Conservation (phyloP, 2,888 invertebrate species). For the Tineola bisselliella region DNA sequence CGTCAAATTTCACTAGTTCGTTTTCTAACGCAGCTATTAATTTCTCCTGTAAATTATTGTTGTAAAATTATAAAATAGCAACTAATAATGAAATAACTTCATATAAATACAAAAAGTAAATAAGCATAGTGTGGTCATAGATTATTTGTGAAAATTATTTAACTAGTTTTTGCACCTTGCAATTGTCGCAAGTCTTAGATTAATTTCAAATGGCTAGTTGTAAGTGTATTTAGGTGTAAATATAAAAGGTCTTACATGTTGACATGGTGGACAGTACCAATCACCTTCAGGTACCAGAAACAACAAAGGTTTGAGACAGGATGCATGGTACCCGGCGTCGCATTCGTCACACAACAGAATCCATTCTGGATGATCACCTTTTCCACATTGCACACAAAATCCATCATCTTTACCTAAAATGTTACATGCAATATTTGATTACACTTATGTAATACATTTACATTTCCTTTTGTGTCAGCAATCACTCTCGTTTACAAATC, state of each 20-base stretch:
- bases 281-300: slow-evolving; percentile 96
- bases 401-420: slow-evolving; percentile 68
- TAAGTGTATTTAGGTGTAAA: background rate
- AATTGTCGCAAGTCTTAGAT: too few species aligned
- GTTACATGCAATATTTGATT: background rate
- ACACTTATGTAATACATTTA: too few species aligned
- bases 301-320: slow-evolving; percentile 91
- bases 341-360: slow-evolving; percentile 95
- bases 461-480: too few species aligned
- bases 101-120: too few species aligned
- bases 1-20: slow-evolving; percentile 80
- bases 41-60: slow-evolving; percentile 47
- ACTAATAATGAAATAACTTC: background rate
- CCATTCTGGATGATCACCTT: slow-evolving; percentile 96
- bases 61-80: background rate
- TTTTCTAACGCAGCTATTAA: slow-evolving; percentile 78
- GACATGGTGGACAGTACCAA: slow-evolving; percentile 98
- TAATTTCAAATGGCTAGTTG: too few species aligned
- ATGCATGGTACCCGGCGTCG: slow-evolving; percentile 97
- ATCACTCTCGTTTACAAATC: too few species aligned
- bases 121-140: too few species aligned
- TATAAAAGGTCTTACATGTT: slow-evolving; percentile 78
- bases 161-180: too few species aligned
- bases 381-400: slow-evolving; percentile 89
- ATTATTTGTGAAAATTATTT: too few species aligned